Evolutionary conservation across 2,113 vertebrate species (phyloP).

Genomic region (Leptobrachium ailaonicum): DNA sequence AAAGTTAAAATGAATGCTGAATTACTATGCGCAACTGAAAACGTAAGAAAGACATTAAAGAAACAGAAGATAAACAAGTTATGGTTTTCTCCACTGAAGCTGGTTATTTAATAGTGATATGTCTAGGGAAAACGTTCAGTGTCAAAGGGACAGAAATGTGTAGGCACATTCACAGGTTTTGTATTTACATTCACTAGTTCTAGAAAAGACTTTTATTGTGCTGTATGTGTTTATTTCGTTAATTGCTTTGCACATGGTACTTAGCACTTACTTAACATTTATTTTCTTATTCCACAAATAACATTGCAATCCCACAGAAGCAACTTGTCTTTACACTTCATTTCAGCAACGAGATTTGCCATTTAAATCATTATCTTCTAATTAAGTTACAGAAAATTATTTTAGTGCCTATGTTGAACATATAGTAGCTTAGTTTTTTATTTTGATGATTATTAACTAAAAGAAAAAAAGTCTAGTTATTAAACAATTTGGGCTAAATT

Average conservation of each 20-base stretch:
- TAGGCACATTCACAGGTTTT: not conserved
- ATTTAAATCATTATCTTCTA: no score
- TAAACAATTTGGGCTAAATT: no score
- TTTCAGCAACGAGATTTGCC: no score
- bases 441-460: not conserved
- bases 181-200: not conserved
- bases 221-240: constrained; percentile 2
- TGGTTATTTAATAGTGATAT: constrained; percentile 12
- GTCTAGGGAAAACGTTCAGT: not conserved
- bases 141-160: not conserved
- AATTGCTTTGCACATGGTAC: not conserved
- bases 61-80: constrained; percentile 12
- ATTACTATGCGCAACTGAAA: not conserved
- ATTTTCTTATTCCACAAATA: constrained; percentile 4
- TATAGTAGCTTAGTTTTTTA: not conserved
- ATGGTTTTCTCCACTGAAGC: constrained; percentile 3
- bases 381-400: no score
- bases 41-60: constrained; percentile 15
- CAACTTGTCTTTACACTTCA: not conserved
- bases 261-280: not conserved
- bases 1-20: not conserved
- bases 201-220: not conserved
- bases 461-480: not conserved
- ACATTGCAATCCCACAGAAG: not conserved
- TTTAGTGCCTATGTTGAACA: no score